Percentiles rank a stretch among this genome's conserved stretches.
Evolutionary conservation across 1,140 invertebrate genomes (phyloP).

Genomic region (Hesperophylax magnus): DNA sequence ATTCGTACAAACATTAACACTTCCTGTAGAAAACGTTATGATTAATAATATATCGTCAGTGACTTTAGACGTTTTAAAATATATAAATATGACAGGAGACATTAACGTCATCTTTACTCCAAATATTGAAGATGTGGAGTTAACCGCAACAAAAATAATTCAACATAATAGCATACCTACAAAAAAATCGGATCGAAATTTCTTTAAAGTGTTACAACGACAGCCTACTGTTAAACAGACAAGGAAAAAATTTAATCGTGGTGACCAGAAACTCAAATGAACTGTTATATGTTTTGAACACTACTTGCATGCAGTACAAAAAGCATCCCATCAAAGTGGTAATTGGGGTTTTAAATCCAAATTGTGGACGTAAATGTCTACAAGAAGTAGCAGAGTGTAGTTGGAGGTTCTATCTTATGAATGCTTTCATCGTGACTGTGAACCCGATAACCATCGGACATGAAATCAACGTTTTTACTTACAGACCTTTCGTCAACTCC

Average conservation of each 20-base stretch:
- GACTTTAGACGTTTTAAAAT: neutral
- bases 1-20: neutral
- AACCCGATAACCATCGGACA: neutral
- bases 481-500: neutral
- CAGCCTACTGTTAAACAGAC: neutral
- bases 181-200: neutral
- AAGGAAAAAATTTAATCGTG: neutral
- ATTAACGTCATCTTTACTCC: no score
- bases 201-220: no score
- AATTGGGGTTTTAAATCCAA: neutral
- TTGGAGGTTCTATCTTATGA: slow-evolving; percentile 16
- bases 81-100: neutral
- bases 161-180: neutral
- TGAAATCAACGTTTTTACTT: slow-evolving; percentile 15
- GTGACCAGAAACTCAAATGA: neutral
- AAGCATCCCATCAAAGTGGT: slow-evolving; percentile 8
- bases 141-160: neutral
- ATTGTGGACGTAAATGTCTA: neutral
- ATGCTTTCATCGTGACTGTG: slow-evolving; percentile 12
- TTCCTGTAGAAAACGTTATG: neutral
- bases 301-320: neutral
- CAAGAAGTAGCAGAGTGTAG: neutral
- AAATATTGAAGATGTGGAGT: neutral
- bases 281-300: neutral
- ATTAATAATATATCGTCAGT: neutral